Conservation (phyloP, 2,797 vertebrate genomes). For the Nyctalus aviator region DNA sequence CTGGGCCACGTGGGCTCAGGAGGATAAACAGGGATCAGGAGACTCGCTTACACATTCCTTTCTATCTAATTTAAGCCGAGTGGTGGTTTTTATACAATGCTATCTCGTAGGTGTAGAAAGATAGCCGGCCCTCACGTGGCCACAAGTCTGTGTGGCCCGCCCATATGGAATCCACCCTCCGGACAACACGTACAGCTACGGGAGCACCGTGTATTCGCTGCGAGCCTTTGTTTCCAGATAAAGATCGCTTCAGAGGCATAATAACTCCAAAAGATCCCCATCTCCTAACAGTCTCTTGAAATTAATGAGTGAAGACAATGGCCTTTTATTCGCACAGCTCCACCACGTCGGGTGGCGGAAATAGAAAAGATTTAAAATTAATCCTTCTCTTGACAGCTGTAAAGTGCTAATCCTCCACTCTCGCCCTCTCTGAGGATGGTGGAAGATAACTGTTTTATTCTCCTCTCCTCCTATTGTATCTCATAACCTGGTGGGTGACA, state of each 20-base stretch:
- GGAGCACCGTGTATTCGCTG: not conserved
- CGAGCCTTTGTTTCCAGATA: constrained; percentile 46
- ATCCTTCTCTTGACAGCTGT: constrained; percentile 66
- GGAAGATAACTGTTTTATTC: constrained; percentile 21
- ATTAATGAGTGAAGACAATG: not conserved
- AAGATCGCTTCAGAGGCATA: constrained; percentile 46
- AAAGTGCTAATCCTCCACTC: not conserved
- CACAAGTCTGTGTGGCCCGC: not conserved
- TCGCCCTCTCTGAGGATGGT: constrained; percentile 1
- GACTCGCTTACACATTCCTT: constrained; percentile 15
- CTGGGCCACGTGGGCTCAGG: not conserved
- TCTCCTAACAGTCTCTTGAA: constrained; percentile 60
- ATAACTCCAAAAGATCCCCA: not conserved
- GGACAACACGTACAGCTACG: not conserved
- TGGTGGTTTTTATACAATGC: not conserved
- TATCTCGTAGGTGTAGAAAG: not conserved
- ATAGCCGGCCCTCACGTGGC: not conserved
- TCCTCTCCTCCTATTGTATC: not conserved
- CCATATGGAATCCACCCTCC: constrained; percentile 3
- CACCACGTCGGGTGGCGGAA: constrained; percentile 3
- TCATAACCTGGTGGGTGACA: not conserved
- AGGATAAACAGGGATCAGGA: not conserved
- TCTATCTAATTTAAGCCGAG: not conserved
- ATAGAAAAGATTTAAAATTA: constrained; percentile 38
- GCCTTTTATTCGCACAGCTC: not conserved